Conservation (phyloP, 2,797 vertebrate species). For the Notamacropus eugenii region DNA sequence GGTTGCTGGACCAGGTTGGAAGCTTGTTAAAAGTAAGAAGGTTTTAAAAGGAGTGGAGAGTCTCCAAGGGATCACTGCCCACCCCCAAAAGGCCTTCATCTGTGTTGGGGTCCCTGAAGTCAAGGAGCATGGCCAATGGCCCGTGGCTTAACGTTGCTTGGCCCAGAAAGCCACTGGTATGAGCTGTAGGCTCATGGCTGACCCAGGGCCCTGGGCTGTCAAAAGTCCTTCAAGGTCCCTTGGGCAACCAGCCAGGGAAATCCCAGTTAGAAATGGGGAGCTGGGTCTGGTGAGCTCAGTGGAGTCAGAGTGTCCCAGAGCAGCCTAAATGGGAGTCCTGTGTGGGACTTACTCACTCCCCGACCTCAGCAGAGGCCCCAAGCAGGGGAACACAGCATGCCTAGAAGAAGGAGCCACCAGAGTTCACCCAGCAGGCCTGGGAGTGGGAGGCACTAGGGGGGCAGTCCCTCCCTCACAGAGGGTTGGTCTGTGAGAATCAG, state of each 20-base stretch:
- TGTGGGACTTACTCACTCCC: background rate
- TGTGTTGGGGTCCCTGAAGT: background rate
- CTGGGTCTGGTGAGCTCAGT: background rate
- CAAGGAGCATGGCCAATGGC: background rate
- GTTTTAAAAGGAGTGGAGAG: background rate
- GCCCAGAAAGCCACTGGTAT: background rate
- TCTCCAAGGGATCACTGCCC: background rate
- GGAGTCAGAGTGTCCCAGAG: background rate
- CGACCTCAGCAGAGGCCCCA: background rate
- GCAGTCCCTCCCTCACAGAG: background rate
- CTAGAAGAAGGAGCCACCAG: too few species aligned
- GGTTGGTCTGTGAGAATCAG: background rate
- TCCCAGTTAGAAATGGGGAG: background rate
- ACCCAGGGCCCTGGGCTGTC: background rate
- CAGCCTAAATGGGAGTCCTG: background rate
- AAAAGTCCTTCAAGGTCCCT: background rate
- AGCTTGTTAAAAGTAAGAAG: background rate
- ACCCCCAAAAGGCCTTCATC: background rate
- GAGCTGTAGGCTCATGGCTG: background rate
- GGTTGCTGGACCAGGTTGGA: background rate
- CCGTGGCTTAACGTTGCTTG: background rate
- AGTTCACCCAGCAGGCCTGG: background rate
- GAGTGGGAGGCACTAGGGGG: background rate
- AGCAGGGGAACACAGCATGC: background rate
- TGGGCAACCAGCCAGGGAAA: background rate